These are phyloP conservation scores for Arenicola marina DNA, from an alignment of 2,888 invertebrate genomes.

Conservation along the genomic window DNA sequence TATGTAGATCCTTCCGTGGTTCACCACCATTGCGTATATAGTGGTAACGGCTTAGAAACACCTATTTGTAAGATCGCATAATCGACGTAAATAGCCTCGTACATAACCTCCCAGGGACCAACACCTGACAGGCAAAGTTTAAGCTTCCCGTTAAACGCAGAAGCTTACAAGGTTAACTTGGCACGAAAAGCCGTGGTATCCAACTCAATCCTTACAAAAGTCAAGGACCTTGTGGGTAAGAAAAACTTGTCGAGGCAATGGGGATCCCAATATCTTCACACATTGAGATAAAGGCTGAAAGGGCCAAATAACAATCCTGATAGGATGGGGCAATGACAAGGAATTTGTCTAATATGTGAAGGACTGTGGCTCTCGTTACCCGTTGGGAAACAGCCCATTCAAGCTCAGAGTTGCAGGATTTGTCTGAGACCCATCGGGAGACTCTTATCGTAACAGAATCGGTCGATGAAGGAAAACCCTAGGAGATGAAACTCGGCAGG, in stretches of 20 bases:
- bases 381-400: not conserved
- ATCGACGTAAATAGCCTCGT: not conserved
- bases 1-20: not conserved
- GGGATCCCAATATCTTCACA: not conserved
- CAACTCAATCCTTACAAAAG: not conserved
- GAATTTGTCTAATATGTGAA: not conserved
- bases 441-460: constrained; percentile 6
- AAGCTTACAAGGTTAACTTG: not conserved
- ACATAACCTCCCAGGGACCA: not conserved
- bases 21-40: not conserved
- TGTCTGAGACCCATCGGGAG: constrained; percentile 8
- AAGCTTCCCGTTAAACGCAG: not conserved
- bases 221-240: not conserved
- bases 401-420: not conserved
- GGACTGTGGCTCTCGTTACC: not conserved
- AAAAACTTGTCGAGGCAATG: not conserved
- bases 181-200: not conserved
- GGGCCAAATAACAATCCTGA: not conserved
- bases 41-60: not conserved
- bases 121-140: not conserved
- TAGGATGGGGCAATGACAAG: not conserved
- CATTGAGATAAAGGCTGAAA: not conserved
- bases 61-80: not conserved
- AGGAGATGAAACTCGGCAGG: not conserved
- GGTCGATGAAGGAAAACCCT: not conserved